These are phyloP conservation scores for Acanthisitta chloris DNA, from an alignment of 2,113 vertebrate genomes.

Conservation along the genomic window DNA sequence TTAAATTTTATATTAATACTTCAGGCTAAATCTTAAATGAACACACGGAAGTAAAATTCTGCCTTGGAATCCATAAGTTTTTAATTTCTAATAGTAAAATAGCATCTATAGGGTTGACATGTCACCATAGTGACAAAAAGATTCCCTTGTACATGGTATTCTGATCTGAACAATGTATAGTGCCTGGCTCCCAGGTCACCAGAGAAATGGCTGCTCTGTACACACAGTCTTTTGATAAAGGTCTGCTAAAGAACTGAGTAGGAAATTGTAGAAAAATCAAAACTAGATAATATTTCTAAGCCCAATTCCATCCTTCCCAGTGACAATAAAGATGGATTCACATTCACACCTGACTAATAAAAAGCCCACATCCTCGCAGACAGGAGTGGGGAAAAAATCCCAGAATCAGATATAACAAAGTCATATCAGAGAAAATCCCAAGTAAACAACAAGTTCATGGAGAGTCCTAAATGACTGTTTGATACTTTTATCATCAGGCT, in stretches of 20 bases:
- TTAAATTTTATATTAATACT: conserved; percentile 77
- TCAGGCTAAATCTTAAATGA: conserved; percentile 74
- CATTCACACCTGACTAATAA: background rate
- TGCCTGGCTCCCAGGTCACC: background rate
- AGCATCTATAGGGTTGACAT: background rate
- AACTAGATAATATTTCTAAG: background rate
- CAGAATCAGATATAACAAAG: background rate
- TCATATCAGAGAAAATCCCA: background rate
- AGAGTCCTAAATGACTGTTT: background rate
- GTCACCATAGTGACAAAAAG: conserved; percentile 51
- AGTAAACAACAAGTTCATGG: background rate
- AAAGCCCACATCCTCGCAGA: background rate
- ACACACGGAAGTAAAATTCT: conserved; percentile 63
- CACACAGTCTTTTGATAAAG: background rate
- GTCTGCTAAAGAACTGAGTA: background rate
- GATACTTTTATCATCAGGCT: background rate
- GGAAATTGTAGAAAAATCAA: background rate
- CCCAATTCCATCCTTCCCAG: background rate
- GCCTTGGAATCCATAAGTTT: conserved; percentile 64
- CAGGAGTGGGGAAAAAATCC: background rate
- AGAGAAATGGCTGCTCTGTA: background rate
- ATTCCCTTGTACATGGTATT: background rate
- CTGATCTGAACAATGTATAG: background rate
- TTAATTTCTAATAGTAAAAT: conserved; percentile 64
- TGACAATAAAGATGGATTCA: background rate